Percentiles rank a stretch among this genome's conserved stretches.
Conservation (phyloP, 1,140 invertebrate species). For the Formica selysi region DNA sequence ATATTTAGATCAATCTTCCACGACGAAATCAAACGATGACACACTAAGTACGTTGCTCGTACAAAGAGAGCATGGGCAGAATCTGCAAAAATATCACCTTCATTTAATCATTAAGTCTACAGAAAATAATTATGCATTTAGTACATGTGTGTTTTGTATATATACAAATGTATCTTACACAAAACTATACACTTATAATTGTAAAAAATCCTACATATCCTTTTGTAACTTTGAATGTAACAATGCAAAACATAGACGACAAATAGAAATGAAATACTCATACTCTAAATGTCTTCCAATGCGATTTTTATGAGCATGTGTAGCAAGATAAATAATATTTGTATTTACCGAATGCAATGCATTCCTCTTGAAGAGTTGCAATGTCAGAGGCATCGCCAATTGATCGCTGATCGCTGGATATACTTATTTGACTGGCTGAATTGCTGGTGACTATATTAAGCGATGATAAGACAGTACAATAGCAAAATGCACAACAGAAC, state of each 20-base stretch:
- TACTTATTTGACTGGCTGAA: conserved; percentile 86
- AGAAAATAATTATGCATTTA: not conserved
- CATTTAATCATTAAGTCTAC: conserved; percentile 19
- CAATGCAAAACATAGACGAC: conserved; percentile 12
- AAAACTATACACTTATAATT: conserved; percentile 16
- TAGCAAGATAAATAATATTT: conserved; percentile 71
- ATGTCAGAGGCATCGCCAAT: conserved; percentile 85
- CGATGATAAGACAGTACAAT: conserved; percentile 84
- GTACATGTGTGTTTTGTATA: not conserved
- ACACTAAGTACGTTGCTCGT: conserved; percentile 96
- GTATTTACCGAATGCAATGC: conserved; percentile 85
- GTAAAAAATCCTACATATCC: not conserved
- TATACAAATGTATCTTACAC: not conserved
- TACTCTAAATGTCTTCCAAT: conserved; percentile 25
- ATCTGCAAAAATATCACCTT: conserved; percentile 87
- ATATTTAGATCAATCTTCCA: conserved; percentile 99
- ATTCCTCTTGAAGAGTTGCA: conserved; percentile 85
- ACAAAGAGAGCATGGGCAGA: conserved; percentile 95
- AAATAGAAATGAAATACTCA: conserved; percentile 26
- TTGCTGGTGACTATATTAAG: conserved; percentile 86
- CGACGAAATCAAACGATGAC: conserved; percentile 96
- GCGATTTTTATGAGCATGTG: conserved; percentile 42
- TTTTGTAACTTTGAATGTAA: not conserved
- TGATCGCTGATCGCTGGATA: conserved; percentile 86
- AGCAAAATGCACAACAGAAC: conserved; percentile 80